Base-by-base conservation (phyloP, 2,888 invertebrate species). In the Acanthococcus lagerstroemiae region DNA sequence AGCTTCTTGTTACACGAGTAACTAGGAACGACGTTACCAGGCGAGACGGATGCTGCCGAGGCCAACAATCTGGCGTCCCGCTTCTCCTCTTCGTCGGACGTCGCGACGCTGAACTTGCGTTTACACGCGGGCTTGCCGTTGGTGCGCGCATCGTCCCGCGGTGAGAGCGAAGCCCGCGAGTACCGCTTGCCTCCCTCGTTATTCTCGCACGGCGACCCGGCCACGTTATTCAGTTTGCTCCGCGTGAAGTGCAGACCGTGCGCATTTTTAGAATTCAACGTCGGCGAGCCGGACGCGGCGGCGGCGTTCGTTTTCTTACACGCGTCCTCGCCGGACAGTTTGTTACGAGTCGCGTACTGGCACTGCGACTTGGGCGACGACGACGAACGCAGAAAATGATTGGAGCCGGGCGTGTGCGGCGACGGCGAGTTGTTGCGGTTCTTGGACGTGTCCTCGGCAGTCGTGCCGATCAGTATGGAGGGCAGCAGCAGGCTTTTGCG, bases 391-490 rank as follows among this genome's bases (percentile, higher is more conserved):
- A 63, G 54, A n/a, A 52, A 52, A 19, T 63, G 63, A 24, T 63
- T 63, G 12, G 63, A 63, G 2, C 52, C 21, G 12, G 57, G 57
- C 26, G 61, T 52, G 3, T 30, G 27, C 12, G 50, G 63, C 1
- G 63, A 63, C 4, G 22, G 21, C 2, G 30, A 30, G 12, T 25
- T 3, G 17, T 55, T 25, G 12, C 44, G 21, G n/a, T 63, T 50
- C 22, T 52, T 50, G 21, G 22, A 27, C 3, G 27, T 77, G 67
- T 77, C 76, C 55, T 77, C 78, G 17, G 75, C 74, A 6, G 76
- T 74, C 1, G 76, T 75, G 4, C 76, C 76, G 27, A 77, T 72
- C 68, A 77, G 76, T 70, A 74, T 77, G 26, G 71, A 72, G 4
- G 73, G 71, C 25, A 73, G 70, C 65, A 72, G 52, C 45, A 71